Evolutionary conservation across 2,888 invertebrate species (phyloP), one percentile per base, ranked within the genome.

Genomic region (Philhelius pedissequus): DNA sequence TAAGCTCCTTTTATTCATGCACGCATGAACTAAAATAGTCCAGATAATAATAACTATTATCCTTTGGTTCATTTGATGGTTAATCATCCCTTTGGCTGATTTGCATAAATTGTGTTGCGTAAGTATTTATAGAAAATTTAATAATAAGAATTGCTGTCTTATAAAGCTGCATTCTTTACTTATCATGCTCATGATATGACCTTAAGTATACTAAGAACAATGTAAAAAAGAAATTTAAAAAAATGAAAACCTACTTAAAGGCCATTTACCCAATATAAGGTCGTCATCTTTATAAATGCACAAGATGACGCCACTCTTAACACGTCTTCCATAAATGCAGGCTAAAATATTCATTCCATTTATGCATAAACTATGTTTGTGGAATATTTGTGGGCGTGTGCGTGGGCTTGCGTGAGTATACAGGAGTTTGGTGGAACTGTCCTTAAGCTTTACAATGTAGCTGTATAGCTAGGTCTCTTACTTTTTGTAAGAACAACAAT

Each of bases 231-330:
- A n/a, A n/a, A n/a, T n/a, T n/a, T n/a, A 62, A 48, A 60, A 60
- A 25, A 50, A 70, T 73, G n/a, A 56, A 27, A 75, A 45, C 30
- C 25, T 64, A 56, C 48, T 80, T 56, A 64, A 22, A 60, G 66
- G 56, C 56, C 77, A 68, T 78, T 78, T 73, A 82, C 77, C 77
- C 68, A 68, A 68, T 82, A 45, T 62, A 78, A 73, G 45, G 73
- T 77, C 50, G 66, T 54, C 68, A 73, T 54, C 50, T 82, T 82
- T 32, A 66, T 77, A 77, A 82, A 77, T 71, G 66, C 69, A 80
- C 38, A 50, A 62, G 27, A 43, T 43, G 70, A 43, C 30, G 70
- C 52, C 66, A 81, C 66, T 76, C 77, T 81, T 32, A 70, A 69
- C 75, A 80, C 69, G 71, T 66, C 13, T 48, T 27, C 18, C 40